Conservation (phyloP, 2,113 vertebrate species). For the Geococcyx californianus region DNA sequence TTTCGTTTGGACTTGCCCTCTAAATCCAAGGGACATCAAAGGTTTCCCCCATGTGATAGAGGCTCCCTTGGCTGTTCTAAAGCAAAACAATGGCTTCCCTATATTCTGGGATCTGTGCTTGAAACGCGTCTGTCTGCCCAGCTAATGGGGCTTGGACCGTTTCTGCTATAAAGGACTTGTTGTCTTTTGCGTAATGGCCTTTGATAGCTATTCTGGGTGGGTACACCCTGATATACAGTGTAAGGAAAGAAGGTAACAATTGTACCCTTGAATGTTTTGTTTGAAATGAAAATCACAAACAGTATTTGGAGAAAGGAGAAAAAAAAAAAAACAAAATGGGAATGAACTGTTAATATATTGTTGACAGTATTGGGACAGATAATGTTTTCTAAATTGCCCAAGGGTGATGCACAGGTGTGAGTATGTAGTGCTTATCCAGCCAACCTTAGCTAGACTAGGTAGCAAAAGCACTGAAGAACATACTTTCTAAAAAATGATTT, state of each 20-base stretch:
- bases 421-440: neutral
- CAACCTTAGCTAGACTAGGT: neutral
- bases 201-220: neutral
- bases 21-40: slow-evolving; percentile 3
- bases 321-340: neutral
- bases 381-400: neutral
- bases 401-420: neutral
- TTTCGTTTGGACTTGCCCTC: neutral
- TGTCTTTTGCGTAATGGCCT: neutral
- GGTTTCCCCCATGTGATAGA: neutral
- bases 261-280: neutral
- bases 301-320: neutral
- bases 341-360: neutral
- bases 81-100: slow-evolving; percentile 23
- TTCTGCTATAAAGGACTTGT: slow-evolving; percentile 17
- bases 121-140: neutral
- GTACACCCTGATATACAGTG: neutral
- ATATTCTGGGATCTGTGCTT: slow-evolving; percentile 4
- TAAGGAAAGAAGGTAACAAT: neutral
- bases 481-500: neutral
- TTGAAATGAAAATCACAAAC: neutral
- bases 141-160: neutral
- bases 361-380: neutral
- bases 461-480: neutral
- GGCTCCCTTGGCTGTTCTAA: neutral